Percentiles rank a stretch among this genome's conserved stretches.
phyloP scores from a whole-genome alignment of 2,113 vertebrate species.

The Python bivittatus region DNA sequence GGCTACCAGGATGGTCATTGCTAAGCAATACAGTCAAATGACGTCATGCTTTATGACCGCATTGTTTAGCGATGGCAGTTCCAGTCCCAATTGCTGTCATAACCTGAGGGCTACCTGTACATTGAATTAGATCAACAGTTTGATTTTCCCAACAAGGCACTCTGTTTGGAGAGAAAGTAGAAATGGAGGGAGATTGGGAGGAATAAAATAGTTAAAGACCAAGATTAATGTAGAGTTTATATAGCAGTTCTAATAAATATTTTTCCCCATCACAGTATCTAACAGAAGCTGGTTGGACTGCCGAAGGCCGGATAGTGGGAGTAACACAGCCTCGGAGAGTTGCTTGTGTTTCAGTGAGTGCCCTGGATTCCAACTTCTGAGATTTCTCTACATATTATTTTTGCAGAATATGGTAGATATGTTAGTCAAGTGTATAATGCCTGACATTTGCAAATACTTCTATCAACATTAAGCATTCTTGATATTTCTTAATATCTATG shows the following conservation, averaged over 20 bases:
- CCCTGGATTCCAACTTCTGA: not conserved
- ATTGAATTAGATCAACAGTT: not conserved
- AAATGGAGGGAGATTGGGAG: not conserved
- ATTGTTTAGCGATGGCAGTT: not conserved
- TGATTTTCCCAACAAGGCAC: not conserved
- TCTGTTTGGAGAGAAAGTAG: not conserved
- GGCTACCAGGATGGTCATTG: not conserved
- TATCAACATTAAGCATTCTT: not conserved
- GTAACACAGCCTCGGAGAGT: constrained; percentile 96
- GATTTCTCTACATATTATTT: not conserved
- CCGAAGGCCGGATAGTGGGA: constrained; percentile 92
- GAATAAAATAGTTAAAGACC: not conserved
- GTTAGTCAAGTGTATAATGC: not conserved
- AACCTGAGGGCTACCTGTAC: not conserved
- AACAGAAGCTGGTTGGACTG: constrained; percentile 95
- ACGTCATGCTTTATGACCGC: not conserved
- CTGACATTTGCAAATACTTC: not conserved
- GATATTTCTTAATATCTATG: not conserved
- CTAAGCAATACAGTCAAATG: not conserved
- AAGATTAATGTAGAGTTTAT: not conserved
- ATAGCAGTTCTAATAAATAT: not conserved
- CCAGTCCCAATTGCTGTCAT: not conserved
- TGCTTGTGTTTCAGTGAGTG: constrained; percentile 92
- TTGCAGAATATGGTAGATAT: not conserved
- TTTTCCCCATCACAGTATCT: constrained; percentile 81